These are phyloP conservation scores for Eudemis profundana DNA, from an alignment of 2,888 invertebrate species.

Conservation along the genomic window DNA sequence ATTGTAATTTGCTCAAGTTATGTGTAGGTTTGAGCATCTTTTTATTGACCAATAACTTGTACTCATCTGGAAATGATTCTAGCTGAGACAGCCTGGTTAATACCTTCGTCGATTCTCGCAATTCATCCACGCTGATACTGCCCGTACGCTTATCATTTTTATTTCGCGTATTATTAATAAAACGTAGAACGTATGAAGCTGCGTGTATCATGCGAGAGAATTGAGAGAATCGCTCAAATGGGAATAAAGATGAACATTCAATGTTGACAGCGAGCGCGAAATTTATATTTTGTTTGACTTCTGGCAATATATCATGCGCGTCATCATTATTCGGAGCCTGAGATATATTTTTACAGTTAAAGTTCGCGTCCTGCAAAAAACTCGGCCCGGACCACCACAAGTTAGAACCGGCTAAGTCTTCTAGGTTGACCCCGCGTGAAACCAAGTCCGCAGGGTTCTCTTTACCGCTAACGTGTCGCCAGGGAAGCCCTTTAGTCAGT, in stretches of 20 bases:
- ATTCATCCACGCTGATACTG: slow-evolving; percentile 2
- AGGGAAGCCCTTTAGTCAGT: slow-evolving; percentile 19
- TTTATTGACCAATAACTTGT: not conserved
- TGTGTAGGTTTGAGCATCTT: not conserved
- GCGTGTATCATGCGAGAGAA: slow-evolving; percentile 40
- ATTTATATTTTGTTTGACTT: slow-evolving; percentile 25
- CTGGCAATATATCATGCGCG: slow-evolving; percentile 34
- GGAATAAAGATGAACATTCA: slow-evolving; percentile 22
- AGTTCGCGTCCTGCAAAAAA: slow-evolving; percentile 40
- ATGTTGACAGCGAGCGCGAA: slow-evolving; percentile 17
- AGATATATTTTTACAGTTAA: slow-evolving; percentile 3
- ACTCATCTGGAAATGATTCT: slow-evolving; percentile 5
- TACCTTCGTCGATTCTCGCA: not conserved
- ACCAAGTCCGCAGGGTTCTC: slow-evolving; percentile 50
- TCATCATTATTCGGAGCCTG: no score
- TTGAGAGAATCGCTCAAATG: slow-evolving; percentile 38
- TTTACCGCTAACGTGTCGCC: slow-evolving; percentile 48
- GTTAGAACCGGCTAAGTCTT: slow-evolving; percentile 32
- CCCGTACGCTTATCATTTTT: slow-evolving; percentile 6
- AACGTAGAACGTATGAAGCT: slow-evolving; percentile 44
- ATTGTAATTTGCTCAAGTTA: not conserved
- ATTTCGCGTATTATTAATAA: slow-evolving; percentile 42
- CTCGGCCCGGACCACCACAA: slow-evolving; percentile 50
- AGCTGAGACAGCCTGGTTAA: slow-evolving; percentile 1
- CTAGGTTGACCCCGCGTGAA: slow-evolving; percentile 45